phyloP scores from a whole-genome alignment of 2,888 invertebrate genomes.

The Drosophila antonietae region DNA sequence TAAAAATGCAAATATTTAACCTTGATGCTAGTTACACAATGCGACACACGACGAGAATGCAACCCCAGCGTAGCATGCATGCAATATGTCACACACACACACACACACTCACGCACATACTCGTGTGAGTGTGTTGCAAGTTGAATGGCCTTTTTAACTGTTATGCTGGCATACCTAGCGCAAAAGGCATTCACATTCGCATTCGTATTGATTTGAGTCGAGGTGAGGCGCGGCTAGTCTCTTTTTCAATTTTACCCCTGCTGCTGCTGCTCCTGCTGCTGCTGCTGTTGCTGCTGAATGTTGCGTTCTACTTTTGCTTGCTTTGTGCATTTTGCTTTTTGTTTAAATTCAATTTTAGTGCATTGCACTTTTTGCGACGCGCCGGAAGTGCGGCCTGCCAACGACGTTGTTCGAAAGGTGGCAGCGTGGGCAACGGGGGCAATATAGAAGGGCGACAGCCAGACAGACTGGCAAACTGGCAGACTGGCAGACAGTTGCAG shows the following conservation, averaged over 20 bases:
- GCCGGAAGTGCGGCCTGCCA: constrained; percentile 71
- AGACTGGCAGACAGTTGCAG: constrained; percentile 59
- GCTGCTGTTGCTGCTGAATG: neutral
- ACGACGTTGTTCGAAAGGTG: constrained; percentile 26
- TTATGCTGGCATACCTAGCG: constrained; percentile 19
- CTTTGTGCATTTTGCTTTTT: constrained; percentile 59
- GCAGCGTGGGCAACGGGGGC: constrained; percentile 14
- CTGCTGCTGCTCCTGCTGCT: neutral
- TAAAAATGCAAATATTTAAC: constrained; percentile 74
- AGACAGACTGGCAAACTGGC: constrained; percentile 47
- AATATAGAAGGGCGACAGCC: constrained; percentile 29
- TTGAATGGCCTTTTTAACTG: constrained; percentile 72
- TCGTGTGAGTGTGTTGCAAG: constrained; percentile 43
- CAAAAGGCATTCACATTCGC: constrained; percentile 24
- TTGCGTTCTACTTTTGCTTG: constrained; percentile 56
- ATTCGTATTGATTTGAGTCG: constrained; percentile 61
- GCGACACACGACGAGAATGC: constrained; percentile 15
- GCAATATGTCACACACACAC: neutral
- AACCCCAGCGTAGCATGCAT: constrained; percentile 12
- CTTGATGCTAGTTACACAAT: constrained; percentile 70
- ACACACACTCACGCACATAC: neutral
- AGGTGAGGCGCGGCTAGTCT: constrained; percentile 29
- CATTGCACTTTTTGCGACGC: constrained; percentile 75
- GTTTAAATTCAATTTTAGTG: constrained; percentile 77
- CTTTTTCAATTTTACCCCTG: constrained; percentile 1